phyloP scores from a whole-genome alignment of 2,888 invertebrate genomes.

The Thecocarcelia acutangulata region DNA sequence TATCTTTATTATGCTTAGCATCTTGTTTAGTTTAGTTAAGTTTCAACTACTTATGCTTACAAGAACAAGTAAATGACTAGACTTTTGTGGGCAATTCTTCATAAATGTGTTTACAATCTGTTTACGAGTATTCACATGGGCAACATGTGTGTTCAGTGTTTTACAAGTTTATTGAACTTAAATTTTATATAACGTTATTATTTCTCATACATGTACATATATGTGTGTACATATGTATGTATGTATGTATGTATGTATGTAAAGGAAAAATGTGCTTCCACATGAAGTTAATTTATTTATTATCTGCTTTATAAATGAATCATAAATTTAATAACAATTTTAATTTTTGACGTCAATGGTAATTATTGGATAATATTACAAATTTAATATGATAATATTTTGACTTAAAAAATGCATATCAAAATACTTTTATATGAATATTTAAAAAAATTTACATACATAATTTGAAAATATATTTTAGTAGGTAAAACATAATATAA shows the following conservation, averaged over 20 bases:
- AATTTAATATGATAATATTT: too few species aligned
- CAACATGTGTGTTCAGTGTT: background rate
- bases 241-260: too few species aligned
- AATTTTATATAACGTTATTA: conserved; percentile 3
- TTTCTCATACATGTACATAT: background rate
- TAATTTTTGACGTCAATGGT: background rate
- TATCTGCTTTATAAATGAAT: conserved; percentile 27
- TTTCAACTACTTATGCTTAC: conserved; percentile 27
- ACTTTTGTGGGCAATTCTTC: conserved; percentile 25
- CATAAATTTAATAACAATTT: conserved; percentile 20
- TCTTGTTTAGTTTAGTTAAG: conserved; percentile 49
- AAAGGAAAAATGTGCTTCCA: background rate
- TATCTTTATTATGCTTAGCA: conserved; percentile 32
- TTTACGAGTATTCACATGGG: background rate
- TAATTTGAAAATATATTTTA: too few species aligned
- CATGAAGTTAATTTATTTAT: conserved; percentile 5
- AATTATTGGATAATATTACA: background rate
- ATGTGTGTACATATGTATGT: too few species aligned
- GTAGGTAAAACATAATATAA: too few species aligned
- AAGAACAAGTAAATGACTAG: conserved; percentile 10
- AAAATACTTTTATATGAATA: too few species aligned
- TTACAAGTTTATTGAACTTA: conserved; percentile 54
- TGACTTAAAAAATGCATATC: too few species aligned
- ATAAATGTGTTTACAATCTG: conserved; percentile 7
- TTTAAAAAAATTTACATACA: too few species aligned